These are phyloP conservation scores for Pseudococcus jackbeardsleyi DNA, from an alignment of 2,888 invertebrate species.

Conservation along the genomic window DNA sequence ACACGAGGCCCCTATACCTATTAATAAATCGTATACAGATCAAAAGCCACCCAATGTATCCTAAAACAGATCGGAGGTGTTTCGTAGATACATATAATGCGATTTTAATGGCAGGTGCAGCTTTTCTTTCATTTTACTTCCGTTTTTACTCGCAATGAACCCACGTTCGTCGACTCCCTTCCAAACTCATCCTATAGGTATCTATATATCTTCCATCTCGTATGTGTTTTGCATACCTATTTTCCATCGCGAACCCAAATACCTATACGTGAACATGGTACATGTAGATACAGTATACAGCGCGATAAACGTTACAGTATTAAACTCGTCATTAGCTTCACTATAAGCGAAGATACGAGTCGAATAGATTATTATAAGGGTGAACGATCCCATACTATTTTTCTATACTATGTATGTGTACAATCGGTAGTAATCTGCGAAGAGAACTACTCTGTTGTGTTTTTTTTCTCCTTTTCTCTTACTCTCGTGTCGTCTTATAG, in stretches of 20 bases:
- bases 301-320: neutral
- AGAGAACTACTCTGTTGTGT: neutral
- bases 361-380: slow-evolving; percentile 23
- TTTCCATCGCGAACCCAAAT: neutral
- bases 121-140: neutral
- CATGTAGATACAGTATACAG: neutral
- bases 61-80: neutral
- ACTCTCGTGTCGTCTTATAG: neutral
- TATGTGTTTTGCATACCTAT: slow-evolving; percentile 10
- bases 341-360: neutral
- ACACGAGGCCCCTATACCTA: neutral
- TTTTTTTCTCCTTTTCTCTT: neutral
- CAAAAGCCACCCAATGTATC: neutral
- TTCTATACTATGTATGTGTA: neutral
- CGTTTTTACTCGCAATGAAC: neutral
- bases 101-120: slow-evolving; percentile 32
- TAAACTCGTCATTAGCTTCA: slow-evolving; percentile 8
- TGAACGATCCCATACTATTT: slow-evolving; percentile 29
- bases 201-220: neutral
- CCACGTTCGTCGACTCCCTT: neutral
- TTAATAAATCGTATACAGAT: neutral
- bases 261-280: neutral
- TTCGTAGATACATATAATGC: neutral
- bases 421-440: slow-evolving; percentile 8
- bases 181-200: neutral